Conservation (phyloP, 2,113 vertebrate species). For the Xiphophorus hellerii region DNA sequence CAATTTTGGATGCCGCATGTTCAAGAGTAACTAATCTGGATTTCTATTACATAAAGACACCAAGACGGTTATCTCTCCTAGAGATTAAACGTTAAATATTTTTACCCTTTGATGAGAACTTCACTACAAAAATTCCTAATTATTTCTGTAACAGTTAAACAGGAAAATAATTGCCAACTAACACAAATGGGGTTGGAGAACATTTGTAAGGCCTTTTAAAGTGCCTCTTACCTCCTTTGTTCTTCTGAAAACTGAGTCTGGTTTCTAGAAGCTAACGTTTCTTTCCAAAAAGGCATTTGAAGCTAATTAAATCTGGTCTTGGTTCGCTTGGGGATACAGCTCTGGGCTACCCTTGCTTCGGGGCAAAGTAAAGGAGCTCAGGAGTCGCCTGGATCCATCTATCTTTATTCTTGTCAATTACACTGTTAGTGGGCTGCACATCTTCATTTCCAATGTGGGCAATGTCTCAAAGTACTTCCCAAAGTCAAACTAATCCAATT, state of each 20-base stretch:
- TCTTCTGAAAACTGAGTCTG: background rate
- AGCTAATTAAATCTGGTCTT: conserved; percentile 50
- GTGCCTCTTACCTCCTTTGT: background rate
- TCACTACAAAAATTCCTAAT: too few relatives aligned
- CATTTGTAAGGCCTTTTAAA: background rate
- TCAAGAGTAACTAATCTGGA: background rate
- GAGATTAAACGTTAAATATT: background rate
- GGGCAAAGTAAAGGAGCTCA: conserved; percentile 43
- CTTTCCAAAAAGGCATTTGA: conserved; percentile 25
- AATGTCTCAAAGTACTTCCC: conserved; percentile 73
- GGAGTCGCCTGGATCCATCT: conserved; percentile 63
- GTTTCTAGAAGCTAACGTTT: conserved; percentile 9
- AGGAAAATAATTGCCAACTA: background rate
- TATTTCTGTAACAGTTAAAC: background rate
- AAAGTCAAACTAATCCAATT: conserved; percentile 80
- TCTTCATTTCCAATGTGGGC: conserved; percentile 73
- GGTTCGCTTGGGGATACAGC: conserved; percentile 32
- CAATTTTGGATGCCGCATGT: too few relatives aligned
- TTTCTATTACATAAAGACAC: too few relatives aligned
- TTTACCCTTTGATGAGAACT: background rate
- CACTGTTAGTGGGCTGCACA: conserved; percentile 55
- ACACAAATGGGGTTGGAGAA: background rate
- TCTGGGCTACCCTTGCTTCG: conserved; percentile 47
- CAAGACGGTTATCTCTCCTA: too few relatives aligned
- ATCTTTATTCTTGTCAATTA: conserved; percentile 79